Conservation (phyloP, 2,113 vertebrate species). For the Mystacornis crossleyi region DNA sequence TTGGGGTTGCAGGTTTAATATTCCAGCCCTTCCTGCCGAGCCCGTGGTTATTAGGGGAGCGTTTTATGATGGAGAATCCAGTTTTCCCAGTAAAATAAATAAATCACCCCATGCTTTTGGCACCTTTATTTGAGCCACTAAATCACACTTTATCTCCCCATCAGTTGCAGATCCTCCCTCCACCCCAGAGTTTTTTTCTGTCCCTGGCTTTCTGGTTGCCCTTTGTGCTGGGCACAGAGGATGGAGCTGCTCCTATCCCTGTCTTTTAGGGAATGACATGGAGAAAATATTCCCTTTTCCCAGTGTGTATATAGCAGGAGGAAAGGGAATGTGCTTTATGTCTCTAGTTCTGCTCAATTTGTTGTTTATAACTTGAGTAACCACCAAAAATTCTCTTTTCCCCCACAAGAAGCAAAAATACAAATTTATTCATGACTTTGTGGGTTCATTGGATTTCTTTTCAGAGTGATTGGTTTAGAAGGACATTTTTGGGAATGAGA, state of each 20-base stretch:
- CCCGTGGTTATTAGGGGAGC: slow-evolving; percentile 6
- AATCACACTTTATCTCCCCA: not conserved
- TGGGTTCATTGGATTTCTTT: not conserved
- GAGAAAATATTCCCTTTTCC: not conserved
- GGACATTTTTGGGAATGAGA: not conserved
- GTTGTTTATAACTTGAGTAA: not conserved
- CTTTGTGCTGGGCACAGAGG: not conserved
- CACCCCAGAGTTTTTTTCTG: not conserved
- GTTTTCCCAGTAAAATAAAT: slow-evolving; percentile 31
- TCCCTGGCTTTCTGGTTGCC: not conserved
- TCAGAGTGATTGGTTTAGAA: not conserved
- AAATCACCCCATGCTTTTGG: not conserved
- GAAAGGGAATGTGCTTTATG: not conserved
- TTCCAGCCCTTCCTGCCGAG: not conserved
- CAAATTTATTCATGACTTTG: not conserved
- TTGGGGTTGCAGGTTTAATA: slow-evolving; percentile 28
- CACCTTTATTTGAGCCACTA: slow-evolving; percentile 50
- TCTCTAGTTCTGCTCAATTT: not conserved
- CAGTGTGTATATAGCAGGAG: not conserved
- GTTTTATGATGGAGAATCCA: slow-evolving; percentile 14
- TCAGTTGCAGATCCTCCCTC: not conserved
- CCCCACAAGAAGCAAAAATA: not conserved
- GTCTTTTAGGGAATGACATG: not conserved
- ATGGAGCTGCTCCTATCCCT: not conserved
- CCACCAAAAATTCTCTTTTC: not conserved